A percentile compares a stretch with the other conserved stretches of the same genome.
Conservation (phyloP, 2,113 vertebrate genomes). For the Rhinolophus ferrumequinum region DNA sequence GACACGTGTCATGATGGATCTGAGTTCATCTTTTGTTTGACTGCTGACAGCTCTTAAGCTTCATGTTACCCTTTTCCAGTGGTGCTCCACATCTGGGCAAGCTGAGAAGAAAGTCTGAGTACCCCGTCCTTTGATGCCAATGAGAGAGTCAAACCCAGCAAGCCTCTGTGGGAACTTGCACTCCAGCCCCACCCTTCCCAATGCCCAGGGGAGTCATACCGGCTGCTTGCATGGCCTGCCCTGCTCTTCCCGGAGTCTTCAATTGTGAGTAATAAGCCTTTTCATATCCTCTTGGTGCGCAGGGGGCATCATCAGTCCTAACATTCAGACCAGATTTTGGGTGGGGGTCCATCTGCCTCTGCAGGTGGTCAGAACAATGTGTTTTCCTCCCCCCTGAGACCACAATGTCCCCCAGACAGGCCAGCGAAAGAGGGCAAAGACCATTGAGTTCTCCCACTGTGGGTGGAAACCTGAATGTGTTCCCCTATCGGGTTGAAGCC, state of each 20-base stretch:
- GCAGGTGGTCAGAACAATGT: neutral
- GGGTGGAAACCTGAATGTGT: neutral
- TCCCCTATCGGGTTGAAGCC: neutral
- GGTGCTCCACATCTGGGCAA: neutral
- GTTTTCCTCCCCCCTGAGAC: neutral
- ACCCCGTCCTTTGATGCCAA: neutral
- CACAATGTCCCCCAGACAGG: neutral
- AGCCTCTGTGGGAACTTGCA: too few relatives aligned
- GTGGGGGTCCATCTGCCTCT: neutral
- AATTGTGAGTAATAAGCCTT: neutral
- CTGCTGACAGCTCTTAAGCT: neutral
- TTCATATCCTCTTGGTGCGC: neutral
- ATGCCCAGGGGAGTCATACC: neutral
- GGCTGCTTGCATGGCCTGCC: neutral
- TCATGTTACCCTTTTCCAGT: neutral
- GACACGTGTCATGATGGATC: neutral
- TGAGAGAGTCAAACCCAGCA: neutral
- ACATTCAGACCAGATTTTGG: neutral
- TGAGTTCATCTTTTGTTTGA: neutral
- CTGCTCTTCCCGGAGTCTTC: neutral
- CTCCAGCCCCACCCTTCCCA: accelerated
- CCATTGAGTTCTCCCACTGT: neutral
- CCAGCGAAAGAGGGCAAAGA: neutral
- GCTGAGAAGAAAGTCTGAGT: neutral
- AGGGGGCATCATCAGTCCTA: accelerated